phyloP scores from a whole-genome alignment of 2,888 invertebrate genomes.

The Maniola hyperantus region DNA sequence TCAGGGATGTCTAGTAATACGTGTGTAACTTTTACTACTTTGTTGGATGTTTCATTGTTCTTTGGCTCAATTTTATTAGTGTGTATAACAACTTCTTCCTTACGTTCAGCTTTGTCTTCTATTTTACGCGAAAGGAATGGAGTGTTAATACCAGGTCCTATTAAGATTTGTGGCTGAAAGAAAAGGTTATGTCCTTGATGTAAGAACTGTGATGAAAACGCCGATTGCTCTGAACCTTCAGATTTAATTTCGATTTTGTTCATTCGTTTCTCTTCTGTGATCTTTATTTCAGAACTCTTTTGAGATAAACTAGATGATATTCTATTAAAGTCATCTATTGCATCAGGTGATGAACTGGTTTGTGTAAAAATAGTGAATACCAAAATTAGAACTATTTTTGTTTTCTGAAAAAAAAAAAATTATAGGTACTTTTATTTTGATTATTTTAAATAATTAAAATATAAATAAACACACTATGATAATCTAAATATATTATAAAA shows the following conservation, averaged over 20 bases:
- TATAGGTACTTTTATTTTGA: not conserved
- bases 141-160: constrained; percentile 17
- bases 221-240: constrained; percentile 33
- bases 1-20: constrained; percentile 18
- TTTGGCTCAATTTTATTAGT: not conserved
- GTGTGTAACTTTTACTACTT: not conserved
- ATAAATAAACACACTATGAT: too few relatives aligned
- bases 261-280: constrained; percentile 13
- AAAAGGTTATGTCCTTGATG: constrained; percentile 55
- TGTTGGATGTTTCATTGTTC: not conserved
- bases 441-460: too few relatives aligned
- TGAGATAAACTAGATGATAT: constrained; percentile 15
- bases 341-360: constrained; percentile 20
- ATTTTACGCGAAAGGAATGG: constrained; percentile 16
- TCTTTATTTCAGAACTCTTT: constrained; percentile 6
- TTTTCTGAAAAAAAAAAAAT: constrained; percentile 17
- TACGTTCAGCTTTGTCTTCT: constrained; percentile 6
- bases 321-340: constrained; percentile 28
- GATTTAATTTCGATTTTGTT: constrained; percentile 7
- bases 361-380: constrained; percentile 6
- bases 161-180: constrained; percentile 49
- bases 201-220: constrained; percentile 41
- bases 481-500: too few relatives aligned
- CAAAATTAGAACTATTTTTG: constrained; percentile 20
- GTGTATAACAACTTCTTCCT: not conserved